Evolutionary conservation across 2,888 invertebrate species (phyloP), one percentile per base, ranked within the genome.

Genomic region (Drosophila mimetica): DNA sequence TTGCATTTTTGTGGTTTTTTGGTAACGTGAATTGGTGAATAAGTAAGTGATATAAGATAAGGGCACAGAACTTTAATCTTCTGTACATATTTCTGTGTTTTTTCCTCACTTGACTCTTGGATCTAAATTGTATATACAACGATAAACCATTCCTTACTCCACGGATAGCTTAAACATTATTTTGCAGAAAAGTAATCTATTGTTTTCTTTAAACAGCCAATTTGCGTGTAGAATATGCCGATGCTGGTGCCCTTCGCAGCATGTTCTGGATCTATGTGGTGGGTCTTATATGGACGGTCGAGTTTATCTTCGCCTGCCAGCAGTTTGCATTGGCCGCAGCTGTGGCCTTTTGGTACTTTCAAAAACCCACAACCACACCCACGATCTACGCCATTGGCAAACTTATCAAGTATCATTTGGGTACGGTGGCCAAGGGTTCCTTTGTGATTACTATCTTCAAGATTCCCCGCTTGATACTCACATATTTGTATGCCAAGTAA

Each of bases 221-320:
- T 73, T 93, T 93, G 6, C 92, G 95, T 50, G 93, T 97, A 55
- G 95, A 96, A 90, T 97, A 96, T 89, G 92, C 93, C 11, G 95
- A 96, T 89, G 94, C 95, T 0, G 93, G 94, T 77, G 96, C 96
- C 95, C 94, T 97, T 34, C 95, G 96, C 88, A 96, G 97, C 83
- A 96, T 98, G 96, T 97, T 98, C 96, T 98, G 97, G 97, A 94
- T 98, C 79, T 97, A 98, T 89, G 93, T 97, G 16, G 93, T 98
- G 52, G 98, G 97, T 41, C 93, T 98, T 20, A 94, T 99, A 74
- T 99, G 98, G 98, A 95, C 96, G 11, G 95, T 96, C 25, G 98
- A 99, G 92, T 98, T 98, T 90, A 97, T 98, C 79, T 95, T 97
- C 81, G 97, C 97, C 13, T 98, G 98, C 89, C 98, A 98, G 91